Conservation (phyloP, 2,113 vertebrate genomes). For the Epinephelus moara region DNA sequence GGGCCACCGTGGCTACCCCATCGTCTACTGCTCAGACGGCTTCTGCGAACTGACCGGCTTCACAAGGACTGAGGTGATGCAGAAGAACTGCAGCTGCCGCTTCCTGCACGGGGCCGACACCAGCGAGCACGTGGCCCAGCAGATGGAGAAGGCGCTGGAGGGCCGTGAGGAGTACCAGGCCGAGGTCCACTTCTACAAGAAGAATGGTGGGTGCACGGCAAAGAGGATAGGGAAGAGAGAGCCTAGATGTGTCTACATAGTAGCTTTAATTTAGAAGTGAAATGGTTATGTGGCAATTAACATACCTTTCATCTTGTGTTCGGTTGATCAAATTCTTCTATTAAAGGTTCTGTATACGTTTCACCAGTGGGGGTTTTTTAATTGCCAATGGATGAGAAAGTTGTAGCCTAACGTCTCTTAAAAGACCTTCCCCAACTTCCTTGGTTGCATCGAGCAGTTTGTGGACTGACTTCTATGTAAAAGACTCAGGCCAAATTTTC, state of each 20-base stretch:
- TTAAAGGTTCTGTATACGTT: too few species aligned
- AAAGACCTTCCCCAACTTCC: too few species aligned
- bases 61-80: slow-evolving; percentile 95
- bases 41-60: slow-evolving; percentile 97
- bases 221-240: not conserved
- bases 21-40: slow-evolving; percentile 97
- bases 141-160: slow-evolving; percentile 92
- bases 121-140: slow-evolving; percentile 89
- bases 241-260: not conserved
- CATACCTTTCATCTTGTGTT: slow-evolving; percentile 4
- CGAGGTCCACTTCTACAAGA: slow-evolving; percentile 96
- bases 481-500: too few species aligned
- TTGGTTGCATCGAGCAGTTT: too few species aligned
- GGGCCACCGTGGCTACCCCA: slow-evolving; percentile 93
- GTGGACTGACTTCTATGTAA: too few species aligned
- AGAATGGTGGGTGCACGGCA: slow-evolving; percentile 86
- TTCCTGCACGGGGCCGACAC: slow-evolving; percentile 94
- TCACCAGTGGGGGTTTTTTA: too few species aligned
- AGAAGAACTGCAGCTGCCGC: slow-evolving; percentile 96
- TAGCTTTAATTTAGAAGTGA: not conserved
- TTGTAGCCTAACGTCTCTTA: too few species aligned
- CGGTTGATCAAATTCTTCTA: slow-evolving; percentile 13
- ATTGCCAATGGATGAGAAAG: too few species aligned
- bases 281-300: slow-evolving; percentile 27
- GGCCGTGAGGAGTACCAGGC: slow-evolving; percentile 92